Base-by-base conservation (phyloP, 2,113 vertebrate species). In the Saccopteryx leptura region DNA sequence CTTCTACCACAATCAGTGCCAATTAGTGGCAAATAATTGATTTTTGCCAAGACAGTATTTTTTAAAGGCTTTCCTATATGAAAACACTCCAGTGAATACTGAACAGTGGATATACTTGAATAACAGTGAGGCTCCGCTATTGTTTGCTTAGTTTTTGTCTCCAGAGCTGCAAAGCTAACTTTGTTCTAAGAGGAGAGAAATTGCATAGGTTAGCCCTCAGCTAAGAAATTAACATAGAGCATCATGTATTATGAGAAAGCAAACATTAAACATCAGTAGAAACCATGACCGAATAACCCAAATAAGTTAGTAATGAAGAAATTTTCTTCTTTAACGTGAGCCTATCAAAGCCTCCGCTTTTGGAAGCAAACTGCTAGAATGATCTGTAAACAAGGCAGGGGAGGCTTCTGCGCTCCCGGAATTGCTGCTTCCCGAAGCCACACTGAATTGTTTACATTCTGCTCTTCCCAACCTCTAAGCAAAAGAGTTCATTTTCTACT, bases 361-460 rank as follows among this genome's bases (percentile, higher is more conserved):
- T 86, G 56, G 78, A 95, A 94, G 21, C 31, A n/a, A 80, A 50
- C 56, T 75, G 93, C 31, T 19, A 58, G 74, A 60, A 60, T n/a
- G 75, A 71, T 14, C 72, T 33, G 56, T 12, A 94, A 96, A 96
- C 72, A 97, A 83, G 12, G 2, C 6, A 1, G 11, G 28, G 52
- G 63, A 54, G 76, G 31, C 8, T 15, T 79, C 88, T 87, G 75
- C 15, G 10, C 94, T 50, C 96, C 95, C 89, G 91, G 86, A 96
- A 66, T 18, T 39, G 11, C 58, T 0, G 61, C 84, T 39, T 96
- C 69, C 92, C 68, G 52, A 93, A 94, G 61, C 66, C 84, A 33
- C 92, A 79, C 4, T 31, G 94, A 91, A 92, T 54, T 97, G 96
- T 94, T 98, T 97, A 94, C 97, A 14, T 96, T 90, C 52, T 19